A percentile compares a stretch with the other conserved stretches of the same genome.
Evolutionary conservation across 2,113 vertebrate genomes (phyloP).

Genomic region (Cyrtonyx montezumae): DNA sequence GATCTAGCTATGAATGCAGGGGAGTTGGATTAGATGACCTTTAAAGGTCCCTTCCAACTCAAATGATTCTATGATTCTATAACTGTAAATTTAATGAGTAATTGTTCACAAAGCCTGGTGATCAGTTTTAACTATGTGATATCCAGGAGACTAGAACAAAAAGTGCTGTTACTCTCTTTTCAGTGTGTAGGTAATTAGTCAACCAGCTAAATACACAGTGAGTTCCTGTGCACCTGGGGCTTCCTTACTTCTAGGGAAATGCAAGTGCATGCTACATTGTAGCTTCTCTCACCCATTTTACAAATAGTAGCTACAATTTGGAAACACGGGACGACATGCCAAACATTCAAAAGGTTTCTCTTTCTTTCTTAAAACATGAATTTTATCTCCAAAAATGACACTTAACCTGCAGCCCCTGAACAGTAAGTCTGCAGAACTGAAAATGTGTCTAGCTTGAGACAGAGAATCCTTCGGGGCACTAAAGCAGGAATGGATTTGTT

Average conservation of each 20-base stretch:
- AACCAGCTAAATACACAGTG: background rate
- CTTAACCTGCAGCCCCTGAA: background rate
- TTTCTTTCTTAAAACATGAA: background rate
- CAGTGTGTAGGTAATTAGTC: background rate
- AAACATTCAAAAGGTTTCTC: background rate
- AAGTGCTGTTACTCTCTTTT: background rate
- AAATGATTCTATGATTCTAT: too few species aligned
- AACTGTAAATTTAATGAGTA: background rate
- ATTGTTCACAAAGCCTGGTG: background rate
- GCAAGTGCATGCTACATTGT: background rate
- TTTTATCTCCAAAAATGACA: background rate
- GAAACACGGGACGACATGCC: background rate
- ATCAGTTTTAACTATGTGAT: background rate
- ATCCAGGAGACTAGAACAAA: background rate
- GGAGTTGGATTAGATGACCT: too few species aligned
- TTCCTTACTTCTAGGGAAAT: background rate
- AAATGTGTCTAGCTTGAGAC: rapidly evolving
- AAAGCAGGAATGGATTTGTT: background rate
- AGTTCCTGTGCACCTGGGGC: background rate
- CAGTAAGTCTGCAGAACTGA: background rate
- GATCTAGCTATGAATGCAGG: too few species aligned
- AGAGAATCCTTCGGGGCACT: background rate
- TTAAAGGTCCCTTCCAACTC: too few species aligned
- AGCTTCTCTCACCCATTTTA: background rate
- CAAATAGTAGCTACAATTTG: background rate